Evolutionary conservation across 2,797 vertebrate species (phyloP).

Genomic region (Micromesistius poutassou): DNA sequence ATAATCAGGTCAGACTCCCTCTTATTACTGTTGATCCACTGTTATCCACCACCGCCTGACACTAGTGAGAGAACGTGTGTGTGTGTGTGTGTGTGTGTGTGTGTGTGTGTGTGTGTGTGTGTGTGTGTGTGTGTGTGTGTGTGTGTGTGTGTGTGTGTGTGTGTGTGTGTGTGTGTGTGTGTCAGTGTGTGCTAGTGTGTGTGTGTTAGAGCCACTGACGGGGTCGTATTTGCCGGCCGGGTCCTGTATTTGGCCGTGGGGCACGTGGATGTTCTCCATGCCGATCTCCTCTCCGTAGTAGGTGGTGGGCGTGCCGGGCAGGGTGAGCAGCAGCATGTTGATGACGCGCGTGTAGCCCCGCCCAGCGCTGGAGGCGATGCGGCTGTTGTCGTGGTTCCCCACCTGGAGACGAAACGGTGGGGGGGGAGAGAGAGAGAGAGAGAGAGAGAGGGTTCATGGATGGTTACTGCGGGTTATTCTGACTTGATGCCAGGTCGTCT

Average conservation of each 20-base stretch:
- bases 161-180: not conserved
- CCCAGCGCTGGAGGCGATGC: slow-evolving; percentile 83
- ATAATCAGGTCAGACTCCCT: too few species aligned
- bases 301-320: slow-evolving; percentile 90
- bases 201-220: slow-evolving; percentile 53
- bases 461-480: not conserved
- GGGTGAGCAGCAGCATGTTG: slow-evolving; percentile 93
- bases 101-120: not conserved
- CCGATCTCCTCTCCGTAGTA: slow-evolving; percentile 99
- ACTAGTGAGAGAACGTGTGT: not conserved
- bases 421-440: not conserved
- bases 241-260: slow-evolving; percentile 68
- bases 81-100: not conserved
- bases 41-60: not conserved
- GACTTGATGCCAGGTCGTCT: not conserved
- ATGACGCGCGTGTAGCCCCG: slow-evolving; percentile 73
- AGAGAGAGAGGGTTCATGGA: not conserved
- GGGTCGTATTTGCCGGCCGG: slow-evolving; percentile 59
- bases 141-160: not conserved
- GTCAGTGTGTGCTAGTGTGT: not conserved
- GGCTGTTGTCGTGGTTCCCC: slow-evolving; percentile 81
- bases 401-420: slow-evolving; percentile 73
- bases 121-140: not conserved
- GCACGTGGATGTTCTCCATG: slow-evolving; percentile 82
- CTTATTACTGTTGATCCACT: not conserved